Base-by-base conservation (phyloP, 1,140 invertebrate genomes). In the Sminthurinus signatus region DNA sequence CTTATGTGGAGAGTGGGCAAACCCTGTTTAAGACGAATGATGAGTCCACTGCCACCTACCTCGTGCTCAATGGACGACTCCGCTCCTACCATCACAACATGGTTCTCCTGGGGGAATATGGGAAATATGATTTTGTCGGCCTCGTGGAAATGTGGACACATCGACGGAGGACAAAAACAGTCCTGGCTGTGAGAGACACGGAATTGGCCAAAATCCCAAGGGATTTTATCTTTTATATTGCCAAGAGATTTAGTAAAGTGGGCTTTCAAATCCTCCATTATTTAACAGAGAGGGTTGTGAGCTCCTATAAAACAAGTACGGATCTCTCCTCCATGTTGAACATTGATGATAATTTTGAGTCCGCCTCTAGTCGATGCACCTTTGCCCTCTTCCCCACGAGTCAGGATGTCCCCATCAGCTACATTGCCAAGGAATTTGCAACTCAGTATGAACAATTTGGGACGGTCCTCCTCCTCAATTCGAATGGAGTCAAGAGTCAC, bases 171-270 rank as follows among this genome's bases (percentile, higher is more conserved):
- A 46, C 55, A 17, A 63, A 68, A 39, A 63, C 61, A 5, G 61
- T 56, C 15, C 27, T 61, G 2, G 57, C 66, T 23, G 28, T 62
- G 14, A 36, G 61, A 12, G 54, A 68, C 28, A 43, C 55, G n/a
- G 65, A 63, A 46, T 12, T 68, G 23, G 65, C 65, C 17, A 59
- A 60, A 48, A 44, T 68, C 19, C 60, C 65, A 27, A 19, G 58
- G 0, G 57, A 29, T 2, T 29, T 46, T 19, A 57, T 48, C 31
- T 5, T 50, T 27, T 55, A 57, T 8, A 32, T 50, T 48, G 21
- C 58, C 28, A 17, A 1, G 23, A 58, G 25, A 15, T 28, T 27
- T 28, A 8, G 14, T n/a, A 25, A 28, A 52, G 50, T 52, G n/a
- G 14, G 14, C 50, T 52, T 52, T 25, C 50, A 52, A 52, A n/a